A percentile compares a stretch with the other conserved stretches of the same genome.
Evolutionary conservation across 2,113 vertebrate species (phyloP).

Genomic region (Sapayoa aenigma): DNA sequence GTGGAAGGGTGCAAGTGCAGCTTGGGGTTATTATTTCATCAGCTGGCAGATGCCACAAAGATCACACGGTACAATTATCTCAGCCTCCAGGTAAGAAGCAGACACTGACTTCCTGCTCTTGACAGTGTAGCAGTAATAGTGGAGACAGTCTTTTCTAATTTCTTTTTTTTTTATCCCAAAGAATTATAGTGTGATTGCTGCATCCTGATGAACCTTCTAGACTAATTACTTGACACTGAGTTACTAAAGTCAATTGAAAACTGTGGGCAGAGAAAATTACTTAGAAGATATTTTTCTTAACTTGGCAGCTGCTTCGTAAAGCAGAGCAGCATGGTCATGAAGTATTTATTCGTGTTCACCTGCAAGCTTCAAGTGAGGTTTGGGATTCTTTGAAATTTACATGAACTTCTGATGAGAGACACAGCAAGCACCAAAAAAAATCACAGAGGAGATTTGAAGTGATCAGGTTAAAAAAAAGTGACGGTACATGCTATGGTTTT

Average conservation of each 20-base stretch:
- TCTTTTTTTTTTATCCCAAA: not conserved
- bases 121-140: not conserved
- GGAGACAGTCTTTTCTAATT: not conserved
- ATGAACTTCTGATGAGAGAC: not conserved
- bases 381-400: not conserved
- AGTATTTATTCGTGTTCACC: not conserved
- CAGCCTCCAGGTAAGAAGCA: conserved; percentile 9
- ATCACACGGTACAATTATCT: not conserved
- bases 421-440: not conserved
- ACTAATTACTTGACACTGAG: not conserved
- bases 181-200: not conserved
- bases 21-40: not conserved
- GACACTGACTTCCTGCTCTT: not conserved
- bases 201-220: not conserved
- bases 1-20: not conserved
- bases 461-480: not conserved
- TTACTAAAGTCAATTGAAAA: not conserved
- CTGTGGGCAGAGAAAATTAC: not conserved
- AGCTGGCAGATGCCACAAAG: not conserved
- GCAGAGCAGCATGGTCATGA: not conserved
- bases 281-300: not conserved
- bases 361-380: not conserved
- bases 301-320: not conserved
- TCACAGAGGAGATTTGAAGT: not conserved
- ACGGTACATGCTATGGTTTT: accelerated